Evolutionary conservation across 2,888 invertebrate species (phyloP), one percentile per base, ranked within the genome.

Genomic region (Apotomis turbidana): DNA sequence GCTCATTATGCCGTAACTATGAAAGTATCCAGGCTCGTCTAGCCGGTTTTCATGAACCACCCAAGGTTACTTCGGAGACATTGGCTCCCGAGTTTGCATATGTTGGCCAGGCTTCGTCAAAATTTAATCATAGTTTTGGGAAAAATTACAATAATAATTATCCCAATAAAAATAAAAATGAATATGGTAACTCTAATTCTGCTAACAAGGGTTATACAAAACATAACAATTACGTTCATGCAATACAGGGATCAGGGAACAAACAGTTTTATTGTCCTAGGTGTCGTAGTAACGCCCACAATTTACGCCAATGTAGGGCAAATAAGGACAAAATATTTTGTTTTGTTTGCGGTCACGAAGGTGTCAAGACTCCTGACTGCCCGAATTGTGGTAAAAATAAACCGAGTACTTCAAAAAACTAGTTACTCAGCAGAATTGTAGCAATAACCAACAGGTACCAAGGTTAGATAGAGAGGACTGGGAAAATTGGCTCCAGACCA

Each of bases 301-400:
- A 44, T 44, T 44, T 60, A 6, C 60, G 60, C 13, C 44, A 44
- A n/a, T 60, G 60, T 38, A 59, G 12, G 41, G 59, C 59, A n/a
- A 41, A 44, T 41, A 59, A 59, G 41, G 41, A 59, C 10, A 59
- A 41, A 12, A 41, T 59, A 5, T 10, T 59, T 41, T 59, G 59
- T 44, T 59, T 60, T 60, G 44, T 60, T 60, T 60, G 60, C 38
- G 44, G 44, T 5, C 60, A 60, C 5, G 60, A 60, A 4, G 60
- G 60, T 15, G 60, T 60, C 4, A 60, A 60, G 41, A 60, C 60
- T 3, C 60, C 60, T 9, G 8, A 60, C 4, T 60, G 60, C 13
- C 60, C 60, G 3, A 60, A 60, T n/a, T 60, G 60, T 13, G 13
- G 12, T n/a, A 44, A 44, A 15, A 46, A 46, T 13, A 60, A 44